Conservation (phyloP, 2,113 vertebrate species). For the Mystacornis crossleyi region DNA sequence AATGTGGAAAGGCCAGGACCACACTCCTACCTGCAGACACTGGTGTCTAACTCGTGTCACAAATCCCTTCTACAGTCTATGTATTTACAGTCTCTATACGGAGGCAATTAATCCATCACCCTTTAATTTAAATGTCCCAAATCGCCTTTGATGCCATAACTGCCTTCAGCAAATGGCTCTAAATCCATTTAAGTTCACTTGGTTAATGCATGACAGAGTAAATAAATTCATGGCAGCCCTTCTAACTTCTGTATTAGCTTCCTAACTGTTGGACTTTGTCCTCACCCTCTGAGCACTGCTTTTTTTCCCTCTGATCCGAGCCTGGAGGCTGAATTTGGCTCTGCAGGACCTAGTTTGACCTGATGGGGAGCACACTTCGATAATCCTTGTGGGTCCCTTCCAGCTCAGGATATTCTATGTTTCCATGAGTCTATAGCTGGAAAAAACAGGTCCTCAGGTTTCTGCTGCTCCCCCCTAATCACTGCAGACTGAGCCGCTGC, state of each 20-base stretch:
- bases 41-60: background rate
- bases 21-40: background rate
- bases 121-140: background rate
- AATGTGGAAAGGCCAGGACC: background rate
- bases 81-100: background rate
- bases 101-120: background rate
- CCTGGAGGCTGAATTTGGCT: background rate
- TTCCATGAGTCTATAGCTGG: background rate
- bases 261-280: background rate
- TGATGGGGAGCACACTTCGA: accelerated
- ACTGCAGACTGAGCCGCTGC: background rate
- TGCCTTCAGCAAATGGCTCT: background rate
- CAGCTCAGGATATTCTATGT: background rate
- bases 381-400: background rate
- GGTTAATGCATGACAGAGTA: background rate
- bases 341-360: background rate
- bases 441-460: background rate
- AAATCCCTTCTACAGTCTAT: background rate
- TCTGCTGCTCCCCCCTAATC: background rate
- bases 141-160: background rate
- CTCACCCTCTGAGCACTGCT: background rate
- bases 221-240: background rate
- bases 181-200: background rate
- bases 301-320: background rate
- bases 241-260: background rate